Conservation (phyloP, 2,797 vertebrate species). For the Clarias pachynema region DNA sequence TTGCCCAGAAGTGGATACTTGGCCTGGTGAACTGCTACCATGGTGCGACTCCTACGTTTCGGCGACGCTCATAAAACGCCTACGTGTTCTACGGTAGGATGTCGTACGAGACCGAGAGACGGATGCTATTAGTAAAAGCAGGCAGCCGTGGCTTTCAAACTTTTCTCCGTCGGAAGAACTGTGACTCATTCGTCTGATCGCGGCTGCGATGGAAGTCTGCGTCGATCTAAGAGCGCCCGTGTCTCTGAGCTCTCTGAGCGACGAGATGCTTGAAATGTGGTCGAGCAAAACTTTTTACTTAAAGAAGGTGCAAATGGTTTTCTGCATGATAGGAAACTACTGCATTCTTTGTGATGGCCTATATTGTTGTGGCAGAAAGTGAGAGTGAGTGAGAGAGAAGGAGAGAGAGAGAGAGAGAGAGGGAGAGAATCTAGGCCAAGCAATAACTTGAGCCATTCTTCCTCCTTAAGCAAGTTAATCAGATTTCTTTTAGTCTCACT, state of each 20-base stretch:
- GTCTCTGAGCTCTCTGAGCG: background rate
- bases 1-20: background rate
- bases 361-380: background rate
- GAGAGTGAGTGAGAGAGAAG: background rate
- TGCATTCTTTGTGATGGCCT: conserved; percentile 19
- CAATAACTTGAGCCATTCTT: conserved; percentile 5
- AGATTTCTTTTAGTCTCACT: background rate
- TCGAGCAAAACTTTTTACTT: background rate
- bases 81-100: background rate
- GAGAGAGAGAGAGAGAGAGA: background rate
- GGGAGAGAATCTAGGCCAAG: conserved; percentile 21
- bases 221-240: background rate
- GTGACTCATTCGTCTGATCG: conserved; percentile 25
- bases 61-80: background rate
- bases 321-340: background rate
- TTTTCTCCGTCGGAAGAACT: conserved; percentile 39
- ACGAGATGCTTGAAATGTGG: background rate
- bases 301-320: background rate
- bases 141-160: conserved; percentile 52
- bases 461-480: conserved; percentile 16
- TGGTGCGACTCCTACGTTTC: background rate
- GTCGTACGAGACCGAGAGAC: background rate
- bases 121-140: conserved; percentile 1
- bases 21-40: background rate
- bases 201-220: background rate